phyloP scores from a whole-genome alignment of 2,888 invertebrate genomes.

The Tribolium freemani region DNA sequence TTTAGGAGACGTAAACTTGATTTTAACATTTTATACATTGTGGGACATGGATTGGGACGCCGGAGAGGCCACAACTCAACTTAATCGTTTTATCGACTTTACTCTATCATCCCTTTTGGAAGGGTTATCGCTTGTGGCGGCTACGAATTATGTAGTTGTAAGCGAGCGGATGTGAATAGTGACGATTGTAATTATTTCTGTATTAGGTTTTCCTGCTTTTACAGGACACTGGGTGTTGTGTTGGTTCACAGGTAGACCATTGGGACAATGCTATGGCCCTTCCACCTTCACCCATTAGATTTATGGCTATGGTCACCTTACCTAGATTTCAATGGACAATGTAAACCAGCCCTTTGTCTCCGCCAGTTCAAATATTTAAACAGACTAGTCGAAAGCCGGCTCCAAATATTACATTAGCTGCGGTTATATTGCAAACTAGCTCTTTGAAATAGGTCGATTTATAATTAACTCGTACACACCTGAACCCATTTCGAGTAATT shows the following conservation, averaged over 20 bases:
- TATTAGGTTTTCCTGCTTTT: constrained; percentile 13
- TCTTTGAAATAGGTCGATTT: background rate
- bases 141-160: background rate
- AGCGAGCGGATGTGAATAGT: background rate
- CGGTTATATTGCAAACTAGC: background rate
- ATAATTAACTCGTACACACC: background rate
- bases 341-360: constrained; percentile 28
- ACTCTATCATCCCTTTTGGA: background rate
- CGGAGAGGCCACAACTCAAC: constrained; percentile 8
- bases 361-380: constrained; percentile 27
- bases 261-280: constrained; percentile 9
- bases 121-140: background rate
- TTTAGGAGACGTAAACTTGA: constrained; percentile 11
- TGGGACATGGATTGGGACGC: background rate
- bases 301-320: constrained; percentile 19
- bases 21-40: background rate
- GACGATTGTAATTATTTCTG: constrained; percentile 4
- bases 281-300: constrained; percentile 7
- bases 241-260: too few species aligned
- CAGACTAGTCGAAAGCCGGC: constrained; percentile 2
- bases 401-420: constrained; percentile 12
- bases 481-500: background rate
- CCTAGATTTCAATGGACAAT: constrained; percentile 16
- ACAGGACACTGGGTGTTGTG: background rate
- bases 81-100: constrained; percentile 18